Evolutionary conservation across 2,113 vertebrate genomes (phyloP), one percentile per base, ranked within the genome.

Genomic region (Chelonoidis abingdonii): DNA sequence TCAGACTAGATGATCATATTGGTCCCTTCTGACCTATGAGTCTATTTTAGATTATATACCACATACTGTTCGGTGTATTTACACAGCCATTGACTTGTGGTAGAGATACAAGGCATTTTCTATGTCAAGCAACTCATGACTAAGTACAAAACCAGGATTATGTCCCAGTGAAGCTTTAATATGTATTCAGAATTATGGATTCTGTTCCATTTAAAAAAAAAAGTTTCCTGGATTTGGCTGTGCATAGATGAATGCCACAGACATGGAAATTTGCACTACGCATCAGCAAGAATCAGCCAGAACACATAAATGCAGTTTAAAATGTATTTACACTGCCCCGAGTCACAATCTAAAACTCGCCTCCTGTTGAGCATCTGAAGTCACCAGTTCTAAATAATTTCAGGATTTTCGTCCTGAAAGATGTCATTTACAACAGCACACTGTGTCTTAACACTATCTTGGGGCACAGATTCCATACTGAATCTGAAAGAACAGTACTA

Each of bases 81-180:
- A n/a, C 56, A 47, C 52, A 92, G 50, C 44, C 65, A 92, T 2
- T n/a, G 80, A 80, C 80, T 87, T 80, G 27, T 62, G 57, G 76
- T 11, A 85, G 76, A 92, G 89, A 78, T 27, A 56, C 50, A 84
- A 80, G 19, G 14, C 27, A 85, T 76, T 95, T 93, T 69, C 41
- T 89, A 49, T 84, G 6, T 4, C 22, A 87, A 50, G 19, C 3
- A 90, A 16, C 50, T 81, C 49, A 49, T 81, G 62, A 69, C 44
- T 88, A 80, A 83, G n/a, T 65, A 69, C 53, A 50, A 80, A 91
- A 2, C 10, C 80, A 94, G 87, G 80, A 84, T 27, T 35, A 35
- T 25, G 2, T 49, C 88, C 79, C 19, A 21, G 78, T 91, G 94
- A 90, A 1, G 35, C 41, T 35, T n/a, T 56, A 53, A 21, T 79